Evolutionary conservation across 2,888 invertebrate genomes (phyloP).

Genomic region (Orthosia gracilis): DNA sequence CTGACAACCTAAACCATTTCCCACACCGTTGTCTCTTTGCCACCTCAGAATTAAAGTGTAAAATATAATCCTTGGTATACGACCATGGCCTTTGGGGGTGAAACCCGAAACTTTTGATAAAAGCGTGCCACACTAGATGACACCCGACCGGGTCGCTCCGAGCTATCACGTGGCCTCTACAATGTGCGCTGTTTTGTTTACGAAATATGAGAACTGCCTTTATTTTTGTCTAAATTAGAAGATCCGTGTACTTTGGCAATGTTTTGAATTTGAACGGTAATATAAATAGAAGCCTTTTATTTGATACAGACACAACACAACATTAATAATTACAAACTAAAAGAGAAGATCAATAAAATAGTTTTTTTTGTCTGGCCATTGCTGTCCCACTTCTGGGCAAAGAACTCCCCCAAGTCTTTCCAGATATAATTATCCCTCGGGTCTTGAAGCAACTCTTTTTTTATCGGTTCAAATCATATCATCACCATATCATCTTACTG

Average conservation of each 20-base stretch:
- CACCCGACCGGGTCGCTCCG: conserved; percentile 55
- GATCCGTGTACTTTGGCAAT: neutral
- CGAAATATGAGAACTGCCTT: conserved; percentile 13
- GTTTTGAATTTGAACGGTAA: neutral
- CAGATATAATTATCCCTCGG: too few species aligned
- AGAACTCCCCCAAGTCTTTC: too few species aligned
- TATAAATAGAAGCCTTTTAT: too few species aligned
- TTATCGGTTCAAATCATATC: too few species aligned
- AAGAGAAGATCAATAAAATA: too few species aligned
- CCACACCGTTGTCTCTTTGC: conserved; percentile 13
- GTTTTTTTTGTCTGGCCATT: too few species aligned
- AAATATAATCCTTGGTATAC: conserved; percentile 63
- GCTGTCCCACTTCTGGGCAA: too few species aligned
- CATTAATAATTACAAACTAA: too few species aligned
- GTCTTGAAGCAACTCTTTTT: too few species aligned
- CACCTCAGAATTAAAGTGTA: conserved; percentile 52
- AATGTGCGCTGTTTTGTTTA: conserved; percentile 41
- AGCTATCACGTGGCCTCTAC: conserved; percentile 61
- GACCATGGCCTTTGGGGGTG: conserved; percentile 58
- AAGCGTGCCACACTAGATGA: conserved; percentile 66
- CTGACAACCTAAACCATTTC: neutral
- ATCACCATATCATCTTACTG: too few species aligned
- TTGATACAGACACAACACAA: too few species aligned
- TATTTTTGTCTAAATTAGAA: neutral
- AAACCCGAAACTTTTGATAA: conserved; percentile 78